phyloP scores from a whole-genome alignment of 2,797 vertebrate species.

The Hylomyscus alleni region DNA sequence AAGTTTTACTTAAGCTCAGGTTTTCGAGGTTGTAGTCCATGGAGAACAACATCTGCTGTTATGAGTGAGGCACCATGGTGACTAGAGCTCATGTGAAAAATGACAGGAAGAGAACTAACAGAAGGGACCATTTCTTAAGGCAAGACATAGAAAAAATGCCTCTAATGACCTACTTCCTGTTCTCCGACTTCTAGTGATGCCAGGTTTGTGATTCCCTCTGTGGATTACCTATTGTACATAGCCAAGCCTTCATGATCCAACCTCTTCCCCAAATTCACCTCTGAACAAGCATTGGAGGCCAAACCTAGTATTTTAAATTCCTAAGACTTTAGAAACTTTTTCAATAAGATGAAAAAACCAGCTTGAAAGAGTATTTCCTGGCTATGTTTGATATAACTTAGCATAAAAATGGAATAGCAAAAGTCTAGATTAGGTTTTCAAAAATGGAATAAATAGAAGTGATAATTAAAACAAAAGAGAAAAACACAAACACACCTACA shows the following conservation, averaged over 20 bases:
- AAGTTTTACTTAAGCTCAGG: not conserved
- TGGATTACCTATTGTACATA: not conserved
- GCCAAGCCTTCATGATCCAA: not conserved
- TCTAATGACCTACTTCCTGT: not conserved
- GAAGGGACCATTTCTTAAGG: no score
- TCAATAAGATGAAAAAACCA: not conserved
- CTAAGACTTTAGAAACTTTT: not conserved
- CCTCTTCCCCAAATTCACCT: not conserved
- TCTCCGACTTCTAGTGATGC: not conserved
- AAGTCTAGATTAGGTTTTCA: not conserved
- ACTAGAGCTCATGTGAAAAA: not conserved
- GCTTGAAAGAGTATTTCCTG: not conserved
- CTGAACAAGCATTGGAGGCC: not conserved
- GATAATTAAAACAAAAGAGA: slow-evolving; percentile 36
- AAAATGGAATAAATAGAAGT: not conserved
- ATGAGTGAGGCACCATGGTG: not conserved
- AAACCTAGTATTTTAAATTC: not conserved
- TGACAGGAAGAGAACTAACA: not conserved
- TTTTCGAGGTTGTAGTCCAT: not conserved
- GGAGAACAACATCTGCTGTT: not conserved
- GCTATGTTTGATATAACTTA: not conserved
- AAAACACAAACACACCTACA: not conserved
- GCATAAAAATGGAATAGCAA: not conserved
- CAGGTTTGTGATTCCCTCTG: not conserved
- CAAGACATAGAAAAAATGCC: not conserved